These are phyloP conservation scores for Calyptomena viridis DNA, from an alignment of 2,113 vertebrate species.

Conservation along the genomic window DNA sequence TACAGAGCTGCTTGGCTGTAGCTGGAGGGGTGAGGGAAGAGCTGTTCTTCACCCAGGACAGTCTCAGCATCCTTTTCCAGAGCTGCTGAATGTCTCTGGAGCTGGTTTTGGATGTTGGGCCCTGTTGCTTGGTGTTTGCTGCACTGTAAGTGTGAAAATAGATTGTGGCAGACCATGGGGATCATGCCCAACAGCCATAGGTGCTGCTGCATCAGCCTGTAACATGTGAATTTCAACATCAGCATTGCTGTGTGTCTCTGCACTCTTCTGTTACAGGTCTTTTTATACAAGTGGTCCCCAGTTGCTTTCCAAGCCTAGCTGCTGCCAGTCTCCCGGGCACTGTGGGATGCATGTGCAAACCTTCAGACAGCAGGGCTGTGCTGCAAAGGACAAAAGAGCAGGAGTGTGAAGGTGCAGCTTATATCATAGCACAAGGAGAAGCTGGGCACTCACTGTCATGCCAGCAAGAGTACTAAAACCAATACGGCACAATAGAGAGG, in stretches of 20 bases:
- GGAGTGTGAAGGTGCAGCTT: not conserved
- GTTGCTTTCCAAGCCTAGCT: not conserved
- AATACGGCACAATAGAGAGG: fast-evolving
- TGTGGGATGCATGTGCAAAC: not conserved
- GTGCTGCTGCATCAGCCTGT: not conserved
- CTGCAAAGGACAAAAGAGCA: not conserved
- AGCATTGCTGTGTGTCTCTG: not conserved
- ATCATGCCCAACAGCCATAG: fast-evolving
- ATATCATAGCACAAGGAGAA: fast-evolving
- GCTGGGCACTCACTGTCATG: fast-evolving
- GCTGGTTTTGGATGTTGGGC: fast-evolving
- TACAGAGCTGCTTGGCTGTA: not conserved
- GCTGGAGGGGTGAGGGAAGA: not conserved
- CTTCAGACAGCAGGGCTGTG: fast-evolving
- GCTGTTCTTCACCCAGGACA: not conserved
- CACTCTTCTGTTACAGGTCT: too few species aligned
- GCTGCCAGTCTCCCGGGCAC: not conserved
- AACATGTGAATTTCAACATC: fast-evolving
- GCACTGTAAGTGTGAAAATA: not conserved
- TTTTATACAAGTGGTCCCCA: not conserved
- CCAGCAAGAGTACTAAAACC: not conserved
- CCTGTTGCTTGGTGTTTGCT: fast-evolving
- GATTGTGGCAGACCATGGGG: not conserved
- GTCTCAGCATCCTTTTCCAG: not conserved
- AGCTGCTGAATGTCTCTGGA: fast-evolving